phyloP scores from a whole-genome alignment of 2,797 vertebrate species.

The Bradypus variegatus region DNA sequence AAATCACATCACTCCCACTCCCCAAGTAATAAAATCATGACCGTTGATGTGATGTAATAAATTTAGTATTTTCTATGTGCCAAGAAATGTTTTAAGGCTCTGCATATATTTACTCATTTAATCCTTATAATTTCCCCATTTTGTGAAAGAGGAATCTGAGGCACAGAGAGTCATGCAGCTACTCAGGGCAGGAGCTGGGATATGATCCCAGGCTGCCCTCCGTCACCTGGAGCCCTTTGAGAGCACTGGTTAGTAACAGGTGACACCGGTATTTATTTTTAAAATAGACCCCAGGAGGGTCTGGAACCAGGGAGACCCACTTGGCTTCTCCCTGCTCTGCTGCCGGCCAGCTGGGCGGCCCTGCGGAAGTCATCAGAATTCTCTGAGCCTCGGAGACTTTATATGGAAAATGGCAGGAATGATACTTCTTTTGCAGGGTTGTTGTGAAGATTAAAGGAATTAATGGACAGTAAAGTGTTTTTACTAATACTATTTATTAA shows the following conservation, averaged over 20 bases:
- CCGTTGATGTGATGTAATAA: not conserved
- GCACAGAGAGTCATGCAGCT: not conserved
- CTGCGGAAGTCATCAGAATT: not conserved
- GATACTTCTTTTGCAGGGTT: not conserved
- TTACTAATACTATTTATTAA: not conserved
- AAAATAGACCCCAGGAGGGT: constrained; percentile 28
- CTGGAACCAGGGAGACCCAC: not conserved
- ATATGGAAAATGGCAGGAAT: not conserved
- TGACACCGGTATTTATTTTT: constrained; percentile 33
- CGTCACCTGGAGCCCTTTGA: not conserved
- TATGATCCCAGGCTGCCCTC: not conserved
- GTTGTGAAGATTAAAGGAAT: not conserved
- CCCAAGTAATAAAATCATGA: not conserved
- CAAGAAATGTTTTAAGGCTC: not conserved
- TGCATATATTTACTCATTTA: not conserved
- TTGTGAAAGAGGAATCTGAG: not conserved
- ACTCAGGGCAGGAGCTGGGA: not conserved
- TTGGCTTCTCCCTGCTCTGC: not conserved
- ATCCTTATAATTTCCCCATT: not conserved
- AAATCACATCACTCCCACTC: not conserved
- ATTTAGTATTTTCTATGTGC: not conserved
- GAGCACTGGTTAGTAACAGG: not conserved
- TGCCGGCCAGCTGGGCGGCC: not conserved
- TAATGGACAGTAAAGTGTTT: not conserved
- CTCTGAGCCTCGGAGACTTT: not conserved